These are phyloP conservation scores for Synanthedon formicaeformis DNA, from an alignment of 2,888 invertebrate genomes.

Conservation along the genomic window DNA sequence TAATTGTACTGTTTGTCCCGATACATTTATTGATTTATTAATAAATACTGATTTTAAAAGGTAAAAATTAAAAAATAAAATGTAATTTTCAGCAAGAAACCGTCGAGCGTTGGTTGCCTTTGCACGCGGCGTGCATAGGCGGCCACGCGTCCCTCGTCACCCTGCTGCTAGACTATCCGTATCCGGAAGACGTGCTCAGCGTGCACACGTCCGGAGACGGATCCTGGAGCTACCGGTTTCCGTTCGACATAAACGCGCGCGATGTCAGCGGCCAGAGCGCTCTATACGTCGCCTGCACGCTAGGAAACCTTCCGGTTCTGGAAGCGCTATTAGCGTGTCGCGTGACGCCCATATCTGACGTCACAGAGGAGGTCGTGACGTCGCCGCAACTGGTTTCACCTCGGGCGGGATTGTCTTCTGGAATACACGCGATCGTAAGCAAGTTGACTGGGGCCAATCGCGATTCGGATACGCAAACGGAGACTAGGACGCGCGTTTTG, in stretches of 20 bases:
- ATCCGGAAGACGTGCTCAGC: constrained; percentile 72
- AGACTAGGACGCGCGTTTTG: constrained; percentile 77
- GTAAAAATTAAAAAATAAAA: not conserved
- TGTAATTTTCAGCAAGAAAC: constrained; percentile 75
- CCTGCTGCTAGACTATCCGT: constrained; percentile 82
- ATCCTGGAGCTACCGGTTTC: constrained; percentile 84
- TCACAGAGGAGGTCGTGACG: not conserved
- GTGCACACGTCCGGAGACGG: constrained; percentile 52
- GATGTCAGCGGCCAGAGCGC: constrained; percentile 93
- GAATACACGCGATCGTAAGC: constrained; percentile 90
- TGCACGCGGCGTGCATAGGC: constrained; percentile 93
- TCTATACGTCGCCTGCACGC: constrained; percentile 88
- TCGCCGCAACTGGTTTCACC: constrained; percentile 58
- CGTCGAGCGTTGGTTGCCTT: constrained; percentile 91
- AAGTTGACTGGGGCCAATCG: constrained; percentile 72
- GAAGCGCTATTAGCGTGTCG: constrained; percentile 73
- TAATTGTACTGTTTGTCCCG: too few species aligned
- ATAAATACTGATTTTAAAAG: too few species aligned
- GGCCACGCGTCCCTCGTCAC: constrained; percentile 85
- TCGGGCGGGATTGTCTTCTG: constrained; percentile 84
- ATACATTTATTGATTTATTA: too few species aligned
- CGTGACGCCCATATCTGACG: constrained; percentile 2
- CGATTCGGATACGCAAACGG: constrained; percentile 61
- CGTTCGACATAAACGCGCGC: constrained; percentile 93
- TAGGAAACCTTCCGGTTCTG: constrained; percentile 84